Evolutionary conservation across 2,113 vertebrate species (phyloP).

Genomic region (Eulemur macaco): DNA sequence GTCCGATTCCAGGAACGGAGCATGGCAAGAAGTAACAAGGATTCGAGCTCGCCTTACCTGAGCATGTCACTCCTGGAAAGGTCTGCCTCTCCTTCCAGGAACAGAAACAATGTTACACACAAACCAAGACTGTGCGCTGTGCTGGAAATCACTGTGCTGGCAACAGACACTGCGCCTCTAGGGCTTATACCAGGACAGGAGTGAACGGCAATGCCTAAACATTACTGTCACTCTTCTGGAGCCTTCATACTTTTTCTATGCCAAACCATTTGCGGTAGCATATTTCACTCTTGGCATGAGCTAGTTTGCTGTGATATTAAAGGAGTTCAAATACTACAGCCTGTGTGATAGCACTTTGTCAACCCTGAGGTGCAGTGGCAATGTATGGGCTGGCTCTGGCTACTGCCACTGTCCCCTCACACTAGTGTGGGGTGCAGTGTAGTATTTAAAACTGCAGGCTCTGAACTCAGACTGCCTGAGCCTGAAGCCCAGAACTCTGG

Average conservation of each 20-base stretch:
- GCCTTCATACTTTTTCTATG: background rate
- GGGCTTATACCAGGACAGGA: background rate
- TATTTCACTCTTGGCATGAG: background rate
- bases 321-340: background rate
- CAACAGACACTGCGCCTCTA: no score
- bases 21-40: background rate
- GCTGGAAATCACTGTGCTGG: background rate
- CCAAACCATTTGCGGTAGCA: background rate
- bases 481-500: background rate
- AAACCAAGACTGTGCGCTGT: background rate
- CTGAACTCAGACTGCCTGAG: background rate
- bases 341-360: rapidly evolving
- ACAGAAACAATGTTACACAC: background rate
- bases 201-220: background rate
- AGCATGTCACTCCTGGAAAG: background rate
- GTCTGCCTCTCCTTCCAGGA: background rate
- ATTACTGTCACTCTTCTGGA: background rate
- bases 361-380: background rate
- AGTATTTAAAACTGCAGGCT: background rate
- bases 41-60: background rate
- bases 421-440: rapidly evolving
- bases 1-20: background rate
- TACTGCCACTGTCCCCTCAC: background rate
- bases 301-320: background rate
- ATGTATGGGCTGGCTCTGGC: no score